Evolutionary conservation across 2,888 invertebrate species (phyloP), one percentile per base, ranked within the genome.

Genomic region (Yponomeuta plumbellus): DNA sequence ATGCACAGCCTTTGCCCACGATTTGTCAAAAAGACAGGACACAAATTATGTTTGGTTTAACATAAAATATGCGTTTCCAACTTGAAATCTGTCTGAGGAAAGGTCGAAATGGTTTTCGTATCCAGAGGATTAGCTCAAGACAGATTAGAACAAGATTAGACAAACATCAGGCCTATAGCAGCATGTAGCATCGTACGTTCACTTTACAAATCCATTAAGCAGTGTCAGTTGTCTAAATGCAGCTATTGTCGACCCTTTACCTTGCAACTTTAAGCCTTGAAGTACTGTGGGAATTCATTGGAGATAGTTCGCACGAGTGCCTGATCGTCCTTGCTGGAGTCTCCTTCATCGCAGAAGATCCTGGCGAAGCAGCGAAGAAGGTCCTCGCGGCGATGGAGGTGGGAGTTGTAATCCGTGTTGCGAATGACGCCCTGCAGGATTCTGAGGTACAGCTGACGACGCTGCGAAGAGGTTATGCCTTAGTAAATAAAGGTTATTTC

Each of bases 341-440:
- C 94, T 4, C 94, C 93, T 78, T 97, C 97, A 80, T 97, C 97
- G 80, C 96, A 96, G 84, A 97, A 96, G 80, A 97, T 97, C 64
- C 96, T 92, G 40, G 96, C 96, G 81, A 97, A 97, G 78, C 97
- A 96, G 76, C 96, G 95, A 70, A 96, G 92, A 64, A 97, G 90
- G 82, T 97, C 97, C 69, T 96, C 95, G 66, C 94, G 93, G 17
- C 97, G 93, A 83, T 97, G 97, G 69, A 93, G 90, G 80, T 97
- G 96, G 44, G 96, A 94, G 2, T 93, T 93, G 79, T 97, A 97
- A 74, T 95, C 95, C 0, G 97, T 95, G 76, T 96, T 96, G 57
- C 96, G 93, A 74, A 97, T 92, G 39, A 97, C 95, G 74, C 96
- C 93, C 71, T 95, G 94, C 69, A 97, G 95, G 68, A 97, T 91